These are phyloP conservation scores for Carcinoscorpius rotundicauda DNA, from an alignment of 1,140 invertebrate species.

Conservation along the genomic window DNA sequence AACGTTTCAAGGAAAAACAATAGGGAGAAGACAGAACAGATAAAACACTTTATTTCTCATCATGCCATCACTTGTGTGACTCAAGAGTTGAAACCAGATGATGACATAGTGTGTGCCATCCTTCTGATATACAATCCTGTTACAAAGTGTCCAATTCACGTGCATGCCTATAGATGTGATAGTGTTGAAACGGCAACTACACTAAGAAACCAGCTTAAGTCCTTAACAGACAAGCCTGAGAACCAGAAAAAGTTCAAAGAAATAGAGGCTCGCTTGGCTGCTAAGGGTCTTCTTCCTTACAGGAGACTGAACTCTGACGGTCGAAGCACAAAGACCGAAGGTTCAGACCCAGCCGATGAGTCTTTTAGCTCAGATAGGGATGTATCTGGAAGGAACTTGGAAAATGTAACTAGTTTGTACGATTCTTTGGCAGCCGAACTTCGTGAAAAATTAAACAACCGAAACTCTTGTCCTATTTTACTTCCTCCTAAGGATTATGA, in stretches of 20 bases:
- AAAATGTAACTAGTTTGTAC: constrained; percentile 49
- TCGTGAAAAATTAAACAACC: constrained; percentile 58
- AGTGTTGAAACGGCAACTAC: constrained; percentile 80
- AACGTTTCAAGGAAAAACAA: constrained; percentile 31
- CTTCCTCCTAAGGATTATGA: constrained; percentile 88
- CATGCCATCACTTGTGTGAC: constrained; percentile 78
- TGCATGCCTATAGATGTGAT: constrained; percentile 90
- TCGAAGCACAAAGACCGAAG: constrained; percentile 25
- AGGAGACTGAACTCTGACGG: constrained; percentile 23
- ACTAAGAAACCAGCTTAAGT: constrained; percentile 64
- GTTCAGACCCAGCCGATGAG: constrained; percentile 24
- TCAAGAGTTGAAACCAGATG: constrained; percentile 46
- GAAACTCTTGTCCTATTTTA: constrained; percentile 54
- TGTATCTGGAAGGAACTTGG: too few relatives aligned
- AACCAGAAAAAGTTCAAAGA: constrained; percentile 73
- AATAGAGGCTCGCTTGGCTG: constrained; percentile 49
- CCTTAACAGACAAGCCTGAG: constrained; percentile 66
- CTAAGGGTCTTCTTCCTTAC: constrained; percentile 32
- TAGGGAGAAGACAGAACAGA: constrained; percentile 38
- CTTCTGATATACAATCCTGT: constrained; percentile 80
- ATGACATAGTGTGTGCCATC: constrained; percentile 78
- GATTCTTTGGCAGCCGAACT: constrained; percentile 85
- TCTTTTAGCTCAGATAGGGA: constrained; percentile 7
- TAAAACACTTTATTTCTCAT: constrained; percentile 91
- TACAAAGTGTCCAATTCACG: constrained; percentile 74